Base-by-base conservation (phyloP, 2,797 vertebrate species). In the Sebastes itinus region DNA sequence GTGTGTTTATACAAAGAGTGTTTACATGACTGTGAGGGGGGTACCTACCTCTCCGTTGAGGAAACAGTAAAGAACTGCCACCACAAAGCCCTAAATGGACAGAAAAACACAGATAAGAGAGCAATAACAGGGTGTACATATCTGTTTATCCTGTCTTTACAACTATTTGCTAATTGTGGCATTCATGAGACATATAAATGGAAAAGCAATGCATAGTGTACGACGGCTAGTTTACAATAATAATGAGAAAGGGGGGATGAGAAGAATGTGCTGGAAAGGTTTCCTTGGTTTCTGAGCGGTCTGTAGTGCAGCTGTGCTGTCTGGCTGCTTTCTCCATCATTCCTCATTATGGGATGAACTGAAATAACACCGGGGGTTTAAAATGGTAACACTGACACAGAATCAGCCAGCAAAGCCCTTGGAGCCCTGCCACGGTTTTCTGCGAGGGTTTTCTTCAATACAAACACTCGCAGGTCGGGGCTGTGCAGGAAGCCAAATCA, bases 41-140 rank as follows among this genome's bases (percentile, higher is more conserved):
- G 54, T 38, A 70, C 93, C 16, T 91, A 96, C 96, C 95, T 96
- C 96, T 83, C 95, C 95, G 11, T 97, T 97, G 46, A 99, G 96
- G 87, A 99, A 99, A 90, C 98, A 99, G 93, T 99, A 99, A 28
- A 99, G 97, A 13, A 99, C 92, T 0, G 98, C 98, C 4, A 99
- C 98, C 83, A 98, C 97, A 58, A 97, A 99, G 4, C 98, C 98
- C 98, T 99, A 88, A 49, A 85, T 78, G 80, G 77, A 88, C 60
- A 86, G 80, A 89, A 58, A 81, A 46, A 80, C 64, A 85, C 14
- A 84, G 62, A 82, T 70, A 60, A 84, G 23, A 72, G 28, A 60
- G 69, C 8, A 54, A 30, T 67, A 81, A 72, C 18, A 65, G n/a
- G 30, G 28, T 18, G 13, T 56, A 14, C n/a, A 49, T 35, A 62